Base-by-base conservation (phyloP, 2,888 invertebrate species). In the Colletes collaris region DNA sequence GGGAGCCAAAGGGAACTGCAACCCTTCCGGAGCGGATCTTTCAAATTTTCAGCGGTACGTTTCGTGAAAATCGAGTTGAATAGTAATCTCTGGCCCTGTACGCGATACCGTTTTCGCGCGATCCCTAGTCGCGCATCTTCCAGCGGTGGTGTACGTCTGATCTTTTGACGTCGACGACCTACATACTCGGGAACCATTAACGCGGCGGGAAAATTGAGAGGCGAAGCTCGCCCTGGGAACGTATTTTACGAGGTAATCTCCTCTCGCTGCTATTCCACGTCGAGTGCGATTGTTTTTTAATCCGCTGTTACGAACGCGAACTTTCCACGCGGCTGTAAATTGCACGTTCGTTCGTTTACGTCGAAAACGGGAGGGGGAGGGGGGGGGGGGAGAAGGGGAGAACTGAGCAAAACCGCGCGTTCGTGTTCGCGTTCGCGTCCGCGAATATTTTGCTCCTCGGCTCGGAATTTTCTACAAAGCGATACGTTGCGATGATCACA, bases 31-130 rank as follows among this genome's bases (percentile, higher is more conserved):
- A 27, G 27, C 27, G 27, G 27, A 27, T 27, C 40, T 40, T 40
- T 40, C 40, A 7, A 40, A 40, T 40, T 40, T 4, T 7, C 40
- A 40, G 7, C 40, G 40, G 40, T 40, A 55, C 74, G 35, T 56
- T 46, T n/a, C 62, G 52, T 35, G 76, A 37, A 67, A 77, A 75
- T 77, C 63, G 76, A 75, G 75, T 77, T 74, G 67, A 74, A 74
- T 63, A 74, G 76, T 77, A 74, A 77, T 77, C 74, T 77, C 76
- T 76, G 50, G 10, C 44, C 62, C 76, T 77, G 76, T 63, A 56
- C 76, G 46, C 37, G 76, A 63, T 63, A 67, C n/a, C 63, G 56
- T 56, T 77, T 62, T 37, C 13, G 35, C 62, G 13, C 35, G 2
- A 8, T 50, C 37, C 56, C 49, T 13, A 40, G 8, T 40, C 40